phyloP scores from a whole-genome alignment of 1,140 invertebrate genomes.

The Anoplolepis gracilipes region DNA sequence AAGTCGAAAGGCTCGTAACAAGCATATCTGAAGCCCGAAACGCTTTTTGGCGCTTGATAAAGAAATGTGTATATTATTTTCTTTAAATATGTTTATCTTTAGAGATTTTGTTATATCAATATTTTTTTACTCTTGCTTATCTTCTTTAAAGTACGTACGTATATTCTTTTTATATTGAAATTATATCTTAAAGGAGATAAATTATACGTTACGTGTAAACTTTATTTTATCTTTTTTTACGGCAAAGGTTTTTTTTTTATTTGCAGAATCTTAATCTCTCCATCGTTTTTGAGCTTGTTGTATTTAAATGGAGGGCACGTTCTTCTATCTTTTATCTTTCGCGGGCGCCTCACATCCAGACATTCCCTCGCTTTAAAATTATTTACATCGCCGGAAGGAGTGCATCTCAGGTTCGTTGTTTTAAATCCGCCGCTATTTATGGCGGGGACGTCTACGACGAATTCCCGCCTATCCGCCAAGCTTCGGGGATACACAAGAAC shows the following conservation, averaged over 20 bases:
- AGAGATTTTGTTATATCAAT: not conserved
- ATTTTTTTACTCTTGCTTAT: not conserved
- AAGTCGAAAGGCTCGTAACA: slow-evolving; percentile 15
- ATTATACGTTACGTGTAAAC: not conserved
- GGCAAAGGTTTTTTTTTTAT: not conserved
- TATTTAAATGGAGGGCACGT: slow-evolving; percentile 53
- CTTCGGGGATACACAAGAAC: slow-evolving; percentile 25
- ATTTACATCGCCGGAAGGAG: slow-evolving; percentile 43
- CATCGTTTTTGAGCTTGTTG: slow-evolving; percentile 22
- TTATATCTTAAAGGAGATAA: not conserved
- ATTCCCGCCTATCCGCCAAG: slow-evolving; percentile 46
- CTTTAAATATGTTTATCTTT: not conserved
- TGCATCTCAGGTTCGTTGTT: slow-evolving; percentile 56
- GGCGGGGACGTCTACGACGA: slow-evolving; percentile 56
- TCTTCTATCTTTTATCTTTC: slow-evolving; percentile 66
- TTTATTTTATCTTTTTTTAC: not conserved
- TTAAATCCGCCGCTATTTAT: slow-evolving; percentile 72
- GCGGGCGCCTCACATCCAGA: slow-evolving; percentile 46
- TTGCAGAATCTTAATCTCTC: not conserved
- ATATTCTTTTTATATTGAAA: not conserved
- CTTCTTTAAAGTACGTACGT: not conserved
- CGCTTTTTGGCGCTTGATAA: not conserved
- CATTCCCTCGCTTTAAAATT: slow-evolving; percentile 7
- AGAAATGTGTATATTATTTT: not conserved
- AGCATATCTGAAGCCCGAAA: not conserved